Conservation (phyloP, 2,888 invertebrate species). For the Andrena flavipes region DNA sequence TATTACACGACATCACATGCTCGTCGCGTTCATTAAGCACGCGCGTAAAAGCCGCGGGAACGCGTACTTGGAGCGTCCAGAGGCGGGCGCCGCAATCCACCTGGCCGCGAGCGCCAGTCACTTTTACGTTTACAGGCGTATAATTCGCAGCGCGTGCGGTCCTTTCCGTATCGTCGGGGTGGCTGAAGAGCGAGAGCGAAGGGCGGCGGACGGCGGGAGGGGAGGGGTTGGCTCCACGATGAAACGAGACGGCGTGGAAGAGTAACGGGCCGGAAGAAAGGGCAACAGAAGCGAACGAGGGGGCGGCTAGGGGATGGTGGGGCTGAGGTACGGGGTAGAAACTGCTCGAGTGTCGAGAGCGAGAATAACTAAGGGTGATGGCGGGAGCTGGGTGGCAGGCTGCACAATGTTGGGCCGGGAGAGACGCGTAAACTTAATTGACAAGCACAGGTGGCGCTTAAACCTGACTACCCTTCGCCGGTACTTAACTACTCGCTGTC, state of each 20-base stretch:
- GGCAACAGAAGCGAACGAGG: slow-evolving; percentile 30
- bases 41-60: slow-evolving; percentile 51
- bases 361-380: slow-evolving; percentile 70
- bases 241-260: slow-evolving; percentile 1
- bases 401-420: slow-evolving; percentile 70
- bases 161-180: not conserved
- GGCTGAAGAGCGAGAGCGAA: not conserved
- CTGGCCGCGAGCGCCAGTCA: not conserved
- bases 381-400: slow-evolving; percentile 58
- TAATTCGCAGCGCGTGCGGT: slow-evolving; percentile 58
- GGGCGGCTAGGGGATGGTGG: slow-evolving; percentile 2
- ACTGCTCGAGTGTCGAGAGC: slow-evolving; percentile 51
- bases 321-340: slow-evolving; percentile 22
- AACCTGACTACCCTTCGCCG: slow-evolving; percentile 76
- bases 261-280: slow-evolving; percentile 38
- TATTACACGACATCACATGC: slow-evolving; percentile 42
- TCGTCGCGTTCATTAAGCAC: slow-evolving; percentile 50
- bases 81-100: slow-evolving; percentile 11
- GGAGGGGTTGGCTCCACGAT: not conserved
- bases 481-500: slow-evolving; percentile 71
- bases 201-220: too few relatives aligned
- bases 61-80: slow-evolving; percentile 12
- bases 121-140: slow-evolving; percentile 17
- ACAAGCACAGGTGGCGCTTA: slow-evolving; percentile 80
- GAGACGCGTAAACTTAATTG: slow-evolving; percentile 80